These are phyloP conservation scores for Argyrosomus regius DNA, from an alignment of 2,797 vertebrate species.

Conservation along the genomic window DNA sequence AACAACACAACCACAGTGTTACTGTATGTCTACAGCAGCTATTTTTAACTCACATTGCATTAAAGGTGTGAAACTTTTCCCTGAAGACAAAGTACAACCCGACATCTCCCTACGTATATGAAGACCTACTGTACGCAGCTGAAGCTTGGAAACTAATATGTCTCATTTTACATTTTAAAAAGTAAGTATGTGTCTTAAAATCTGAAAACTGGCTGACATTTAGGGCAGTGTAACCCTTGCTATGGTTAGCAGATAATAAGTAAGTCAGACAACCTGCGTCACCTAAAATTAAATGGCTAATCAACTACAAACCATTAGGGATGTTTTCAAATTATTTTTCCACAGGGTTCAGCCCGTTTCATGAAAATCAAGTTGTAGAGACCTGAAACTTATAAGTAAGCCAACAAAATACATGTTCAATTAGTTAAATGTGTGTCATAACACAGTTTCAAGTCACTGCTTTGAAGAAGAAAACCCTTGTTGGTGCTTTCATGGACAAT, in stretches of 20 bases:
- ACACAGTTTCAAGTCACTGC: no score
- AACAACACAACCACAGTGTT: neutral
- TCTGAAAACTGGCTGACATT: neutral
- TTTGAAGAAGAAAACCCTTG: neutral
- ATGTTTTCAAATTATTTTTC: neutral
- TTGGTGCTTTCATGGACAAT: neutral
- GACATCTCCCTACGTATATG: neutral
- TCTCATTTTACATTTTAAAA: neutral
- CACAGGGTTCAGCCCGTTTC: no score
- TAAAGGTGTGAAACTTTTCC: constrained; percentile 27
- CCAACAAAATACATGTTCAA: neutral
- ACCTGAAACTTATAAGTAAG: neutral
- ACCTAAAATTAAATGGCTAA: neutral
- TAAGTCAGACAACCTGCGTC: no score
- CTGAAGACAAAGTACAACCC: neutral
- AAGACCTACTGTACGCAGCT: neutral
- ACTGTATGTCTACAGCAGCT: constrained; percentile 4
- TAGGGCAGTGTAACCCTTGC: neutral
- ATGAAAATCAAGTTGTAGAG: neutral
- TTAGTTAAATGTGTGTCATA: no score
- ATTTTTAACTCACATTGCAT: constrained; percentile 23
- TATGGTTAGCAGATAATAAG: neutral
- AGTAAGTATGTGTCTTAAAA: neutral
- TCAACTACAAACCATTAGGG: neutral
- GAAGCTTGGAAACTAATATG: neutral